Conservation (phyloP, 2,797 vertebrate species). For the Neoniphon sammara region DNA sequence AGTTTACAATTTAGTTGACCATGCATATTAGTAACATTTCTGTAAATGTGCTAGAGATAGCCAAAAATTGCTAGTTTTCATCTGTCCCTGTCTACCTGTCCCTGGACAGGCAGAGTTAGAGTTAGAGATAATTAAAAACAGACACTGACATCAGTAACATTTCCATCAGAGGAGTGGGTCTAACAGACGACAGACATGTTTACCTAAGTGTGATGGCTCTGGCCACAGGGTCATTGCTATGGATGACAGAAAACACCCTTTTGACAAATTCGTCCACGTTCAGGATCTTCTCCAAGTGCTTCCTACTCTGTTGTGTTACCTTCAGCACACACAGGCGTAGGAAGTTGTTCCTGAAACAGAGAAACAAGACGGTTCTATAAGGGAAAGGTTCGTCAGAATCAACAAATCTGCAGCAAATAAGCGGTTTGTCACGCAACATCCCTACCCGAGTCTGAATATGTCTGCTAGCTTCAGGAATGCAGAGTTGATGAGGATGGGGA, state of each 20-base stretch:
- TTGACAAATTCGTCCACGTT: slow-evolving; percentile 99
- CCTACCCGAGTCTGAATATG: slow-evolving; percentile 96
- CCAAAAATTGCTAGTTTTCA: too few relatives aligned
- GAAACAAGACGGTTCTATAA: not conserved
- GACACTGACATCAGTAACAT: too few relatives aligned
- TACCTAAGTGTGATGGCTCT: slow-evolving; percentile 97
- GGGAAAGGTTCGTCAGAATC: not conserved
- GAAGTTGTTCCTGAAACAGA: slow-evolving; percentile 92
- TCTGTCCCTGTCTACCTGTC: too few relatives aligned
- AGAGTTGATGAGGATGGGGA: slow-evolving; percentile 98
- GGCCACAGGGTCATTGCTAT: slow-evolving; percentile 97
- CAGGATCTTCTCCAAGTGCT: slow-evolving; percentile 98
- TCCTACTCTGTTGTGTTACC: slow-evolving; percentile 99
- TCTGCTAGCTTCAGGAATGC: slow-evolving; percentile 97
- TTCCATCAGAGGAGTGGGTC: not conserved
- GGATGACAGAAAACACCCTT: slow-evolving; percentile 97
- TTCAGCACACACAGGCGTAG: slow-evolving; percentile 96
- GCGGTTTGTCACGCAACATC: not conserved
- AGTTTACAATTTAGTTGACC: too few relatives aligned
- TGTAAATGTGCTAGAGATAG: too few relatives aligned
- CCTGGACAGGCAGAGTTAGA: too few relatives aligned
- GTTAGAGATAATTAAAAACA: too few relatives aligned
- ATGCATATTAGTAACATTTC: too few relatives aligned
- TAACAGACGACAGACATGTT: not conserved
- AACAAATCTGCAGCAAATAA: not conserved